phyloP scores from a whole-genome alignment of 2,888 invertebrate species.

The Dryocosmus kuriphilus region DNA sequence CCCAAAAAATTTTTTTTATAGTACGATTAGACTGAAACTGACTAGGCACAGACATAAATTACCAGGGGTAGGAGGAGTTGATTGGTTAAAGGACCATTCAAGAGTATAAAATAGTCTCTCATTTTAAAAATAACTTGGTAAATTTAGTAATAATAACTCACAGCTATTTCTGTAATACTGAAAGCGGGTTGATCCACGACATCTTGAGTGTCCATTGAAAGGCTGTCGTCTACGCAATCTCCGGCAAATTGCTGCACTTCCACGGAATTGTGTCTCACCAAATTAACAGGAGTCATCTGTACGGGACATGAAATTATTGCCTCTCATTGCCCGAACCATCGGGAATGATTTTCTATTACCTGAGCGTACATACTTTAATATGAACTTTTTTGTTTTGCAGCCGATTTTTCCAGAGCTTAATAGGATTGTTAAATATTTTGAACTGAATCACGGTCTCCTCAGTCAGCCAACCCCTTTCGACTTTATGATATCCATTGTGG shows the following conservation, averaged over 20 bases:
- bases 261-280: slow-evolving; percentile 77
- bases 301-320: slow-evolving; percentile 40
- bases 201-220: slow-evolving; percentile 79
- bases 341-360: slow-evolving; percentile 22
- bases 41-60: background rate
- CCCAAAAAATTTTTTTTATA: too few species aligned
- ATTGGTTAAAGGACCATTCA: too few species aligned
- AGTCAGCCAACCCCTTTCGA: slow-evolving; percentile 92
- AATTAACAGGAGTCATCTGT: slow-evolving; percentile 85
- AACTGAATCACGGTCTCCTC: slow-evolving; percentile 90
- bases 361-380: slow-evolving; percentile 80
- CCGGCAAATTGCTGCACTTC: slow-evolving; percentile 73
- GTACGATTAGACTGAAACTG: too few species aligned
- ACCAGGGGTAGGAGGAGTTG: background rate
- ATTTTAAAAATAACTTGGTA: too few species aligned
- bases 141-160: slow-evolving; percentile 63
- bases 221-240: slow-evolving; percentile 74
- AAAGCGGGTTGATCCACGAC: slow-evolving; percentile 74
- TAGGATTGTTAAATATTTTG: slow-evolving; percentile 89
- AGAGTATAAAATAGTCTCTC: too few species aligned
- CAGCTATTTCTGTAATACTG: slow-evolving; percentile 79
- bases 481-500: slow-evolving; percentile 79
- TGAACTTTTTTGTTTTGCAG: slow-evolving; percentile 84
- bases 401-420: slow-evolving; percentile 87
- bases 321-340: background rate